Conservation (phyloP, 2,797 vertebrate genomes). For the Squalus acanthias region DNA sequence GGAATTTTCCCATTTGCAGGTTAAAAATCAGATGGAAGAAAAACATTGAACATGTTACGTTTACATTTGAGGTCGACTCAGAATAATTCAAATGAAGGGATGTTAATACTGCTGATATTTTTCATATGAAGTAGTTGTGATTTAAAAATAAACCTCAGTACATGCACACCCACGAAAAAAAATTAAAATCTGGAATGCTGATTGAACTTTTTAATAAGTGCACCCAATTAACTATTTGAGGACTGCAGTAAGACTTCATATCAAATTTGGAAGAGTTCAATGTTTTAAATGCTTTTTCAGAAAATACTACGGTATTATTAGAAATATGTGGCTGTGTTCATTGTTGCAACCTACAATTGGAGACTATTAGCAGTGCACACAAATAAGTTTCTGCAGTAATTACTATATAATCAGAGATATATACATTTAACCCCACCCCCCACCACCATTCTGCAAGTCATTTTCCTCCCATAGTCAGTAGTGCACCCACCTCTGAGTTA, state of each 20-base stretch:
- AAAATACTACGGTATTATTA: neutral
- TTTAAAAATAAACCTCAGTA: neutral
- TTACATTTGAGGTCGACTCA: neutral
- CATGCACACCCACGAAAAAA: neutral
- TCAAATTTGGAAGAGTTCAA: neutral
- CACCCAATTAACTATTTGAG: neutral
- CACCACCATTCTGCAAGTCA: neutral
- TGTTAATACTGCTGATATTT: neutral
- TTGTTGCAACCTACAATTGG: neutral
- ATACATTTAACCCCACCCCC: neutral
- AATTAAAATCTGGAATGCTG: constrained; percentile 1
- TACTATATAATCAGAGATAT: neutral
- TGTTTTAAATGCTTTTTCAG: neutral
- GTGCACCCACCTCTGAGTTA: neutral
- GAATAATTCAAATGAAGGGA: neutral
- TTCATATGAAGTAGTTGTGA: neutral
- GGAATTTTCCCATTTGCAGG: neutral
- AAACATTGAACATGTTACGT: neutral
- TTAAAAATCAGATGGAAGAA: neutral
- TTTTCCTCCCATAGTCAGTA: neutral
- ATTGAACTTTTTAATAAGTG: neutral
- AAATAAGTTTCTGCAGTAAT: neutral
- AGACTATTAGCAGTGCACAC: neutral
- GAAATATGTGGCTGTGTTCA: neutral
- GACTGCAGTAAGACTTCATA: neutral